Percentiles rank a stretch among this genome's conserved stretches.
Evolutionary conservation across 2,888 invertebrate species (phyloP).

Genomic region (Watsonalla binaria): DNA sequence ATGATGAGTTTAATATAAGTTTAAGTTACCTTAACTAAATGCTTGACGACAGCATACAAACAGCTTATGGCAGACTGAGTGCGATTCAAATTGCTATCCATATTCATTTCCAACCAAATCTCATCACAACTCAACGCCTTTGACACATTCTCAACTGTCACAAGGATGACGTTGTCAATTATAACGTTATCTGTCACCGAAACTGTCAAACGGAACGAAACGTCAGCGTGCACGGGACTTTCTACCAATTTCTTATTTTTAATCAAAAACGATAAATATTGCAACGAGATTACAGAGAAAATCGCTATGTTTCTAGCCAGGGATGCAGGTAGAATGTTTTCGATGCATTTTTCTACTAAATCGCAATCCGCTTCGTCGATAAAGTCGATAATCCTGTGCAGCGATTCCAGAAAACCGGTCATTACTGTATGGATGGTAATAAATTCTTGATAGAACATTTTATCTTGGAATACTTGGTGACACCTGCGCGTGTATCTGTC

Average conservation of each 20-base stretch:
- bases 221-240: constrained; percentile 60
- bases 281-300: constrained; percentile 66
- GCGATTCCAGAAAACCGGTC: constrained; percentile 47
- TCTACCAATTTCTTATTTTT: constrained; percentile 72
- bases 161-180: constrained; percentile 56
- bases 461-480: constrained; percentile 73
- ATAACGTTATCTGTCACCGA: constrained; percentile 53
- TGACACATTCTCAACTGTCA: constrained; percentile 59
- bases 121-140: constrained; percentile 56
- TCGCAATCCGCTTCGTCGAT: constrained; percentile 65
- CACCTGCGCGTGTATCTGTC: constrained; percentile 70
- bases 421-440: constrained; percentile 57
- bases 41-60: constrained; percentile 66
- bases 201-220: constrained; percentile 53
- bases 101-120: constrained; percentile 66
- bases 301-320: constrained; percentile 59
- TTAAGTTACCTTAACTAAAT: constrained; percentile 62
- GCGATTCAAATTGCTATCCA: constrained; percentile 59
- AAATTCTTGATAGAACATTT: constrained; percentile 69
- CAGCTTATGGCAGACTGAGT: constrained; percentile 72
- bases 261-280: constrained; percentile 70
- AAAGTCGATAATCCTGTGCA: constrained; percentile 44
- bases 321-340: constrained; percentile 50
- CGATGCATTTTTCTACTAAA: constrained; percentile 62
- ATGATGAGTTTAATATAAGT: too few relatives aligned